These are phyloP conservation scores for Vidua chalybeata DNA, from an alignment of 2,113 vertebrate genomes.

Conservation along the genomic window DNA sequence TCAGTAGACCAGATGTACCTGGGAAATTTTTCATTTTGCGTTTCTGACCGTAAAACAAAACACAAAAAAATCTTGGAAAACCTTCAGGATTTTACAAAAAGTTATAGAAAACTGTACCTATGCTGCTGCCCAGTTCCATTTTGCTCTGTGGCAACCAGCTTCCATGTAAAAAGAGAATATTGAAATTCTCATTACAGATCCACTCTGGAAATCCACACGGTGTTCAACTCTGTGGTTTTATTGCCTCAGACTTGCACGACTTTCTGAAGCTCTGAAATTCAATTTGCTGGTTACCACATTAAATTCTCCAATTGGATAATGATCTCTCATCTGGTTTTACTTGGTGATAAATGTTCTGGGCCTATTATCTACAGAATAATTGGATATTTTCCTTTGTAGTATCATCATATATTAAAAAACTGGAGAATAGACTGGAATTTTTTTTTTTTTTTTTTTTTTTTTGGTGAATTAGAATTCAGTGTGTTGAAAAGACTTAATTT, in stretches of 20 bases:
- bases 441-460: neutral
- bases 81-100: neutral
- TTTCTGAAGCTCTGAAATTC: neutral
- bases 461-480: neutral
- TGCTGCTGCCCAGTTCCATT: neutral
- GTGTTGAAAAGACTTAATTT: neutral
- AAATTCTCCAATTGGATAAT: neutral
- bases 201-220: neutral
- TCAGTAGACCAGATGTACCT: neutral
- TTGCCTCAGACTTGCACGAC: neutral
- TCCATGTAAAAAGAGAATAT: neutral
- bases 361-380: neutral
- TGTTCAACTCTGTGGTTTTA: neutral
- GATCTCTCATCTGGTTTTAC: neutral
- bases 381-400: neutral
- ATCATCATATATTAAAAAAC: neutral
- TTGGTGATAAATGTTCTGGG: neutral
- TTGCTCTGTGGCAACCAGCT: neutral
- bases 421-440: neutral
- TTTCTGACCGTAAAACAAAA: neutral
- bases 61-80: neutral
- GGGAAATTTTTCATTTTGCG: neutral
- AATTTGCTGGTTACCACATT: neutral
- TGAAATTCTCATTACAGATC: neutral
- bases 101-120: rapidly evolving